These are phyloP conservation scores for Pangasianodon gigas DNA, from an alignment of 2,113 vertebrate genomes.

Conservation along the genomic window DNA sequence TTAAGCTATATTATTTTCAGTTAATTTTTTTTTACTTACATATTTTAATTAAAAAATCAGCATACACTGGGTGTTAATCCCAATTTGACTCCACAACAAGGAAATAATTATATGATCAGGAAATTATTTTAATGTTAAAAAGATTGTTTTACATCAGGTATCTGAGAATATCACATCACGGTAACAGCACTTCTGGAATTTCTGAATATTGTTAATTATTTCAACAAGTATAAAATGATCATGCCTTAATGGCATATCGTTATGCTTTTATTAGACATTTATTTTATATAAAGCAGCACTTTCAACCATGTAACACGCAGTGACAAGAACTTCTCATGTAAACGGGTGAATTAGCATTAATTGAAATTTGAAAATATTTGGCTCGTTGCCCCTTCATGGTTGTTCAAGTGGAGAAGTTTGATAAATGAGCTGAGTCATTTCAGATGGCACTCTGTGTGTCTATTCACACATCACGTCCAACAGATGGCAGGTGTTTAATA, in stretches of 20 bases:
- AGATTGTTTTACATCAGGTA: neutral
- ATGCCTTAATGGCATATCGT: neutral
- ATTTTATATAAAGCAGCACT: neutral
- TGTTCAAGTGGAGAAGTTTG: neutral
- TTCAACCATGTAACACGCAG: neutral
- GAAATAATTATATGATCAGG: neutral
- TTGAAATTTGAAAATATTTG: neutral
- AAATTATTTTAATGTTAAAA: neutral
- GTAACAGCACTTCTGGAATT: neutral
- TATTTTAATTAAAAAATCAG: neutral
- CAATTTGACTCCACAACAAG: neutral
- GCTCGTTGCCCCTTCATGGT: conserved; percentile 10
- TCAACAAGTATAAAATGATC: neutral
- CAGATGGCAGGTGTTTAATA: conserved; percentile 29
- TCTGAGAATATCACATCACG: neutral
- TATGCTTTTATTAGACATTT: neutral
- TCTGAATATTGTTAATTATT: neutral
- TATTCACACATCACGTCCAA: neutral
- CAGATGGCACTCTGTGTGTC: neutral
- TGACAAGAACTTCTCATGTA: neutral
- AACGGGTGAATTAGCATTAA: neutral
- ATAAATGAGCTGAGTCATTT: conserved; percentile 30
- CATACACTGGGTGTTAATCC: neutral
- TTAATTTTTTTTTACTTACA: neutral
- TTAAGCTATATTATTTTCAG: neutral